Evolutionary conservation across 2,797 vertebrate genomes (phyloP), one percentile per base, ranked within the genome.

Genomic region (Peromyscus melanophrys): DNA sequence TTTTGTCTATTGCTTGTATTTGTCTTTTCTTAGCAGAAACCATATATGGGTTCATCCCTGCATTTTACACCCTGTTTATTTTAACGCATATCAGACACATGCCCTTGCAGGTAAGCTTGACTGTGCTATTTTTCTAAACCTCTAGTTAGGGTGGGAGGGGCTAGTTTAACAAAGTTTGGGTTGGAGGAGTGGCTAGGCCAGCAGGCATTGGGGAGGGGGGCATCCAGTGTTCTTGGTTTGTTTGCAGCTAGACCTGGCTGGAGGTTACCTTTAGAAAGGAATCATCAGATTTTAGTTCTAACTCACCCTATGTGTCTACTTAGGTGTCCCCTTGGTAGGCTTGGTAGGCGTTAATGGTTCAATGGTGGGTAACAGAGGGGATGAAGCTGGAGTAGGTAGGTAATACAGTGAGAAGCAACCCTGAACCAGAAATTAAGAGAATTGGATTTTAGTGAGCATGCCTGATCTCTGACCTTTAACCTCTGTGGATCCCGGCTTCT

Each of bases 401-500:
- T 9, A 29, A 82, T 23, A 10, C 4, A 34, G 25, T 82, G 14
- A 84, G 37, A 93, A 59, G 52, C 95, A 52, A 4, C 21, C 67
- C 1, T 1, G 31, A 14, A 40, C 2, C 40, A 29, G 46, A 49
- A 14, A 92, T 61, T n/a, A 78, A 43, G 46, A 88, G 75, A 89
- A 92, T 23, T 80, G 34, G 10, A 65, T 57, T 77, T 76, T 80
- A 73, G 34, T 3, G 46, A 43, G 25, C 43, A 2, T 29, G 1
- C 19, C 23, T 97, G 71, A 92, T 37, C 63, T 89, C 37, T 94
- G 78, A 77, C 34, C 25, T 40, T 81, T 90, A 31, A n/a, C 29
- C 37, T 87, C 34, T 61, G 59, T 21, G 71, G 23, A n/a, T 31
- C 92, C 94, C 92, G 12, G 27, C 93, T 91, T 82, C 61, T 34